Evolutionary conservation across 2,113 vertebrate genomes (phyloP).

Genomic region (Aegypius monachus): DNA sequence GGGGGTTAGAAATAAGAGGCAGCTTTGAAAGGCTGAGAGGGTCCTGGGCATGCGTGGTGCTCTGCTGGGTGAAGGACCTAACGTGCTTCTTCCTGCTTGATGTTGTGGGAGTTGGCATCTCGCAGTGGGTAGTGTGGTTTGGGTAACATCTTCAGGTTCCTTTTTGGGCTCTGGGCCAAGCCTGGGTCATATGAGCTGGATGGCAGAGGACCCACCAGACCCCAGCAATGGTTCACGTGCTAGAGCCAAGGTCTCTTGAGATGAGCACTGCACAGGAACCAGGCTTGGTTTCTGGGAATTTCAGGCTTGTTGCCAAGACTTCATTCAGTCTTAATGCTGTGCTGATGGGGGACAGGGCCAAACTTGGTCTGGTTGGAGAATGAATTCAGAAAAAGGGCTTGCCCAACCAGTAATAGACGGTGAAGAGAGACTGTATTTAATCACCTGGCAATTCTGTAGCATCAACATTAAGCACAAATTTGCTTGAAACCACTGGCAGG

Average conservation of each 20-base stretch:
- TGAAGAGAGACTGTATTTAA: neutral
- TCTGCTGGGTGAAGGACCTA: neutral
- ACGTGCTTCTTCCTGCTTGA: neutral
- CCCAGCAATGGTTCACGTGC: rapidly evolving
- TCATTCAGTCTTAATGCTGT: neutral
- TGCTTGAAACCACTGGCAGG: neutral
- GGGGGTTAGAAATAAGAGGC: neutral
- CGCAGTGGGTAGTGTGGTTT: rapidly evolving
- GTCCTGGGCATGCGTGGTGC: rapidly evolving
- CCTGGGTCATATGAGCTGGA: neutral
- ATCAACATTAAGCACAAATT: neutral
- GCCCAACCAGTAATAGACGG: neutral
- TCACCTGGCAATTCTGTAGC: neutral
- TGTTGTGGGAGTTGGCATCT: neutral
- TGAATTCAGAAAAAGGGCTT: neutral
- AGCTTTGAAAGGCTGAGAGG: neutral
- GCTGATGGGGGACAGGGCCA: neutral
- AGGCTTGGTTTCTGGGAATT: neutral
- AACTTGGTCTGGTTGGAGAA: neutral
- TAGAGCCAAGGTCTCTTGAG: neutral
- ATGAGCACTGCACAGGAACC: neutral
- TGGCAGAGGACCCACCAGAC: neutral
- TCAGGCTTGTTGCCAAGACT: neutral
- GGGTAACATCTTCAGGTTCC: neutral
- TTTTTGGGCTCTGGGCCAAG: neutral